These are phyloP conservation scores for Drosophila sulfurigaster DNA, from an alignment of 1,140 invertebrate species.

Conservation along the genomic window DNA sequence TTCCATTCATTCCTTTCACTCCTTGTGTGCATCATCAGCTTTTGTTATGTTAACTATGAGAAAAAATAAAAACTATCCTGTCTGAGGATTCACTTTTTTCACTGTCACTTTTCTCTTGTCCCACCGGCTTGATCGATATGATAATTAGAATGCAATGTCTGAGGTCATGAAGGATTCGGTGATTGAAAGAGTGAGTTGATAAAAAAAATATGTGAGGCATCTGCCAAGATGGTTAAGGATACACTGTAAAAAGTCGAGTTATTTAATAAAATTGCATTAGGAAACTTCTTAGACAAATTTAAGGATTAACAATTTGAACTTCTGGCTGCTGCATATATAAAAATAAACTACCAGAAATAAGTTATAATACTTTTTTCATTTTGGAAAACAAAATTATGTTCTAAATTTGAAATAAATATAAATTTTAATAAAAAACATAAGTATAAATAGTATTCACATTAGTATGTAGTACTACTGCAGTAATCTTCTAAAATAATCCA, in stretches of 20 bases:
- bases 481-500: too few species aligned
- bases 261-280: neutral
- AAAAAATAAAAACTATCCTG: constrained; percentile 71
- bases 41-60: constrained; percentile 84
- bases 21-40: constrained; percentile 66
- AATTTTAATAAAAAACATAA: too few species aligned
- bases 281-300: neutral
- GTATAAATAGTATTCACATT: too few species aligned
- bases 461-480: too few species aligned
- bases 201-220: constrained; percentile 52
- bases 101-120: constrained; percentile 64
- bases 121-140: constrained; percentile 69
- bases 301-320: too few species aligned
- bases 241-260: neutral
- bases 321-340: too few species aligned
- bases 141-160: constrained; percentile 77
- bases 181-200: constrained; percentile 32
- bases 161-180: constrained; percentile 39
- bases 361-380: too few species aligned
- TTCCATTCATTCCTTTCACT: constrained; percentile 6
- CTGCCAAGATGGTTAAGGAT: constrained; percentile 28
- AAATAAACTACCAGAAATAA: too few species aligned
- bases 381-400: too few species aligned
- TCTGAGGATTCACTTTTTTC: constrained; percentile 32
- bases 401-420: too few species aligned